phyloP scores from a whole-genome alignment of 64 coral and sea anemone species.

The Montipora capricornis region DNA sequence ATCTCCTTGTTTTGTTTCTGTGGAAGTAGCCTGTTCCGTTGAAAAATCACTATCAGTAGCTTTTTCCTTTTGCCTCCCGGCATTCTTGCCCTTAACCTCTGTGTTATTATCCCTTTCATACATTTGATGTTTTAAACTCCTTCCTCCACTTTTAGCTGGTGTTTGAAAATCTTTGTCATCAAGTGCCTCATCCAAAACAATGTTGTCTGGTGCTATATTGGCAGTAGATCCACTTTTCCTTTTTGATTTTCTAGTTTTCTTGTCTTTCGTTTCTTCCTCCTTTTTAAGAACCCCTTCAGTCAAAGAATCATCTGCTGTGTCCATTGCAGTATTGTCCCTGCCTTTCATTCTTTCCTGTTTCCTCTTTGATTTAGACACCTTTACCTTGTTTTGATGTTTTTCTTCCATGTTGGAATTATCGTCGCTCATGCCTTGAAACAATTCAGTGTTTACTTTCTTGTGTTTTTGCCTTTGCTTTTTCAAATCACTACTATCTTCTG shows the following conservation, averaged over 20 bases:
- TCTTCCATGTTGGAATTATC: background rate
- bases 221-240: background rate
- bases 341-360: background rate
- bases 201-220: background rate
- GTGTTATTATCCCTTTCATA: background rate
- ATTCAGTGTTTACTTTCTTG: background rate
- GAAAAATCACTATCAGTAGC: background rate
- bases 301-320: background rate
- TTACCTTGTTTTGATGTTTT: background rate
- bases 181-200: background rate
- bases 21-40: background rate
- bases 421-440: background rate
- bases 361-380: constrained; percentile 6
- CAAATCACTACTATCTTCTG: background rate
- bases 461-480: constrained; percentile 6
- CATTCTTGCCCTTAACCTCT: constrained; percentile 18
- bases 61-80: background rate
- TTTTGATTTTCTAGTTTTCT: background rate
- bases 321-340: background rate
- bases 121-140: background rate
- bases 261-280: background rate
- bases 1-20: background rate
- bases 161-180: background rate
- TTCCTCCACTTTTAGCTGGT: background rate
- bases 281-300: background rate